Percentiles rank a stretch among this genome's conserved stretches.
Evolutionary conservation across 2,113 vertebrate species (phyloP).

Genomic region (Acanthochromis polyacanthus): DNA sequence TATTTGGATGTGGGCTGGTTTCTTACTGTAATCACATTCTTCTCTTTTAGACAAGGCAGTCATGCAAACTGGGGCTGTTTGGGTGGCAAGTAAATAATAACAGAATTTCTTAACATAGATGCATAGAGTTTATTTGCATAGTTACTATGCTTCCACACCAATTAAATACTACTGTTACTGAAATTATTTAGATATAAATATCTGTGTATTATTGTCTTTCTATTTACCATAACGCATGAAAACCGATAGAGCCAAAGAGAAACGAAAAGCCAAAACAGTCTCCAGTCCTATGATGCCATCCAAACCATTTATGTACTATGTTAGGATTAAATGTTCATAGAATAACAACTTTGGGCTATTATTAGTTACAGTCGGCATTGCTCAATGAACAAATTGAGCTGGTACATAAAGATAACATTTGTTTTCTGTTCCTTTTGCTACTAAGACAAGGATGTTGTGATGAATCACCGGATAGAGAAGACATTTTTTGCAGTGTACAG

Average conservation of each 20-base stretch:
- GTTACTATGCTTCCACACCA: neutral
- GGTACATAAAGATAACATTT: neutral
- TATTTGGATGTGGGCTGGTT: neutral
- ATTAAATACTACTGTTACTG: neutral
- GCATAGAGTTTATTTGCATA: neutral
- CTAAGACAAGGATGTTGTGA: neutral
- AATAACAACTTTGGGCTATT: neutral
- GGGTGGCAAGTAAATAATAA: neutral
- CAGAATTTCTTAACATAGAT: neutral
- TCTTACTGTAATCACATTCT: neutral
- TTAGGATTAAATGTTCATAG: neutral
- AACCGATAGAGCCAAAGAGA: neutral
- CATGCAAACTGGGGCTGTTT: neutral
- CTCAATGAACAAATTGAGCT: neutral
- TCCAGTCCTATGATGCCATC: constrained; percentile 4
- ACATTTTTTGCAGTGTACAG: constrained; percentile 40
- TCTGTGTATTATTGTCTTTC: neutral
- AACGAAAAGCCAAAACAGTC: neutral
- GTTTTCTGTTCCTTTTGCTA: neutral
- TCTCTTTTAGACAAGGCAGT: neutral
- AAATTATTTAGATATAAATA: neutral
- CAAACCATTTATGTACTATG: neutral
- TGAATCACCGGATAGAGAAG: constrained; percentile 5
- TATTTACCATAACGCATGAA: neutral
- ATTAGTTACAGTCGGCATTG: neutral